Conservation (phyloP, 2,113 vertebrate genomes). For the Argyrosomus japonicus region DNA sequence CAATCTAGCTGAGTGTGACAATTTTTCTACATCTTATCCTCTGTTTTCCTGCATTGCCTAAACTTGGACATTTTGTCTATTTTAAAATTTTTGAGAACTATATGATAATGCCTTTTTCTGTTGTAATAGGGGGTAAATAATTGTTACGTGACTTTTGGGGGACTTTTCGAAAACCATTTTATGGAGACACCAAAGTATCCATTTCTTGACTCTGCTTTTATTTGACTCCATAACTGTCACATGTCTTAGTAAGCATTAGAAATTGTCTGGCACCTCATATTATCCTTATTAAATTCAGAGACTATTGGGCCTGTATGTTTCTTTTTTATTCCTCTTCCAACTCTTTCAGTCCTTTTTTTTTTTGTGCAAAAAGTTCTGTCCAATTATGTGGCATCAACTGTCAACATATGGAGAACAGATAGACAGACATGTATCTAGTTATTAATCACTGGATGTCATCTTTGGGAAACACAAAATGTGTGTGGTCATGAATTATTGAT, state of each 20-base stretch:
- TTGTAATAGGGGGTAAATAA: neutral
- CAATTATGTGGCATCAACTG: slow-evolving; percentile 62
- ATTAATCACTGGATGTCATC: slow-evolving; percentile 69
- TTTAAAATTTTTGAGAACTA: slow-evolving; percentile 4
- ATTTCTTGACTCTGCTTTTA: slow-evolving; percentile 12
- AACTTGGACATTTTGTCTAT: slow-evolving; percentile 1
- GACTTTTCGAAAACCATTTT: slow-evolving; percentile 9
- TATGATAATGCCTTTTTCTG: neutral
- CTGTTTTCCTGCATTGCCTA: slow-evolving; percentile 4
- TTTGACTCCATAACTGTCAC: neutral
- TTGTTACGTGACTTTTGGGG: neutral
- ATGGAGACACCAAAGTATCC: neutral
- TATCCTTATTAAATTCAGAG: slow-evolving; percentile 47
- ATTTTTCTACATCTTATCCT: slow-evolving; percentile 19
- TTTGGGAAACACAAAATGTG: slow-evolving; percentile 63
- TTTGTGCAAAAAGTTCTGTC: slow-evolving; percentile 33
- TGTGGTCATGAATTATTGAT: slow-evolving; percentile 78
- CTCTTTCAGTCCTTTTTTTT: slow-evolving; percentile 1
- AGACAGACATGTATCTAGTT: slow-evolving; percentile 53
- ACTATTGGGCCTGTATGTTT: slow-evolving; percentile 25
- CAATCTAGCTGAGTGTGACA: slow-evolving; percentile 24
- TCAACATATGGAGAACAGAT: slow-evolving; percentile 52
- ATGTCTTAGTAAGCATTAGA: slow-evolving; percentile 17
- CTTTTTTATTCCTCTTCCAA: slow-evolving; percentile 9
- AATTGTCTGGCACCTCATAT: slow-evolving; percentile 33